phyloP scores from a whole-genome alignment of 2,113 vertebrate genomes.

The Vombatus ursinus region DNA sequence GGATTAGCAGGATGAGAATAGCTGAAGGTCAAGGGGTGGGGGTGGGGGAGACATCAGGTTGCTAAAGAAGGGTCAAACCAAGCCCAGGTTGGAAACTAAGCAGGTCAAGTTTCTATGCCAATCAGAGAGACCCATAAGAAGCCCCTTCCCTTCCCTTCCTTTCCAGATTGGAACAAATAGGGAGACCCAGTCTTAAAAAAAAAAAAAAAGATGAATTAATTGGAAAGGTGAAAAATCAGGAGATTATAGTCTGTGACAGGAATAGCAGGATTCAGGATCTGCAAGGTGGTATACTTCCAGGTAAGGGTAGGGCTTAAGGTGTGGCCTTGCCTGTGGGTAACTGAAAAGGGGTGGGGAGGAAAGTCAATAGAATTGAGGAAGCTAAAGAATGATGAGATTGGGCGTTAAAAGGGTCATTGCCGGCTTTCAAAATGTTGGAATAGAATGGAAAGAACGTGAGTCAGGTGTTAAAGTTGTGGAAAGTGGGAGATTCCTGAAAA shows the following conservation, averaged over 20 bases:
- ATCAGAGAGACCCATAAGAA: not conserved
- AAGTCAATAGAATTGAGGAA: not conserved
- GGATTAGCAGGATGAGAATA: not conserved
- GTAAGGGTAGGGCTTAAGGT: not conserved
- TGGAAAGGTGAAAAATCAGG: not conserved
- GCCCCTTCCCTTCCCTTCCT: not conserved
- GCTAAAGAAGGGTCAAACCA: not conserved
- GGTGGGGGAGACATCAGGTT: not conserved
- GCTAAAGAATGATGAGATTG: not conserved
- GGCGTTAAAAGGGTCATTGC: not conserved
- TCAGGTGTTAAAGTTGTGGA: not conserved
- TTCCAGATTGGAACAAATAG: not conserved
- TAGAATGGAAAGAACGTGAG: not conserved
- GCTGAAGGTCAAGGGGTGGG: not conserved
- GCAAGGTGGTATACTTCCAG: not conserved
- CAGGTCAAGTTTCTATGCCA: not conserved
- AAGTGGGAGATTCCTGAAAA: not conserved
- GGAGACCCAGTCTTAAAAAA: not conserved
- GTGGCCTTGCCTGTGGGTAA: not conserved
- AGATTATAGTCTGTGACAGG: not conserved
- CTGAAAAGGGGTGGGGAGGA: not conserved
- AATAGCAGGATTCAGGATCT: not conserved
- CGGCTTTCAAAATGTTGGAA: not conserved
- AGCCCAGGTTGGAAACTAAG: not conserved
- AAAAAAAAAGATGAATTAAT: not conserved